Percentiles rank a stretch among this genome's conserved stretches.
These are phyloP conservation scores for Lontra canadensis DNA, from an alignment of 2,113 vertebrate genomes.

Conservation along the genomic window DNA sequence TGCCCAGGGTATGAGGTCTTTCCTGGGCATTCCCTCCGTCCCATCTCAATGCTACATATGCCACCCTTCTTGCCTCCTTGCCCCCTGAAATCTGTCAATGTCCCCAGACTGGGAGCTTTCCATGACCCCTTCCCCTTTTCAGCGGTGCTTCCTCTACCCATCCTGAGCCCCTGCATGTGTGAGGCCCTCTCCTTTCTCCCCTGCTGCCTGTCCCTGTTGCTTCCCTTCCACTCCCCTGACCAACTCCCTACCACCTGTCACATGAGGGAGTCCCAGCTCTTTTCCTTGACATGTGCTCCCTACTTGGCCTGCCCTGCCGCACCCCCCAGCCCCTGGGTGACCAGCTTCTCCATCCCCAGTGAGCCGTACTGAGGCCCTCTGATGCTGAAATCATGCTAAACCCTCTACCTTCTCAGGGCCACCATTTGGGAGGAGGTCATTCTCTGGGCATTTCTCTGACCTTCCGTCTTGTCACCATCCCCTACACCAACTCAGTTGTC, in stretches of 20 bases:
- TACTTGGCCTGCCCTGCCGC: background rate
- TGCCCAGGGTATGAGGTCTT: no score
- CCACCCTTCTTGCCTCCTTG: no score
- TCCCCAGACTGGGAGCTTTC: background rate
- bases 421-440: no score
- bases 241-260: no score
- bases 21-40: background rate
- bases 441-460: no score
- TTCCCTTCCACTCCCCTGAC: background rate
- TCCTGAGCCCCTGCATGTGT: background rate
- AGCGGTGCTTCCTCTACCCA: background rate
- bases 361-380: no score
- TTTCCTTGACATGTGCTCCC: background rate
- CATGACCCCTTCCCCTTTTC: background rate
- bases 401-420: no score
- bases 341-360: background rate
- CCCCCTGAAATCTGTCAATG: background rate
- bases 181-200: background rate
- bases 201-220: background rate
- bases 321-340: background rate
- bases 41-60: background rate
- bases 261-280: fast-evolving
- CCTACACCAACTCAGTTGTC: no score
- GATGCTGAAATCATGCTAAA: no score
- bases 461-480: no score